Conservation (phyloP, 2,888 invertebrate genomes). For the Drosophila setosimentum region DNA sequence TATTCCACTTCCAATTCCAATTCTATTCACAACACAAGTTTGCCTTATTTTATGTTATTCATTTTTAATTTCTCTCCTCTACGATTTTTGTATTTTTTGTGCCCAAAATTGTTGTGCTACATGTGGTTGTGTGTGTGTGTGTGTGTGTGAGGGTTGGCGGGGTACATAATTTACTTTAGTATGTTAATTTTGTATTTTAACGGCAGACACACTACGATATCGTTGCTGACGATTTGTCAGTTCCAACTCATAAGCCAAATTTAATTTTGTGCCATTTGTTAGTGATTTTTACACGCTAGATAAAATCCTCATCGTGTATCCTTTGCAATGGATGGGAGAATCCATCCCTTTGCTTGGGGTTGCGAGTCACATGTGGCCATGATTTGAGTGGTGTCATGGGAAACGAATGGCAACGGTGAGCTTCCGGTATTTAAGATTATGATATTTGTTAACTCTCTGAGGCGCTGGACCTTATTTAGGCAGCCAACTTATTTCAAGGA, state of each 20-base stretch:
- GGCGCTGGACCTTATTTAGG: background rate
- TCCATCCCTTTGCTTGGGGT: background rate
- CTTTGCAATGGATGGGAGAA: background rate
- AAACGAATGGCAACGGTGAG: slow-evolving; percentile 35
- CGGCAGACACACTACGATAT: slow-evolving; percentile 28
- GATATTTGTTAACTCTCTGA: background rate
- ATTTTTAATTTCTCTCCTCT: slow-evolving; percentile 62
- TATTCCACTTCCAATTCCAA: slow-evolving; percentile 16
- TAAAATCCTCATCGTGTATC: slow-evolving; percentile 64
- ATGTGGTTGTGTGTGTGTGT: too few species aligned
- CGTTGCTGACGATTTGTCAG: slow-evolving; percentile 74
- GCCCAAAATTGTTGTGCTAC: slow-evolving; percentile 19
- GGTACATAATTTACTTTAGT: slow-evolving; percentile 59
- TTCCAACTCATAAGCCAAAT: slow-evolving; percentile 83
- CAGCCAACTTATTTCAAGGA: background rate
- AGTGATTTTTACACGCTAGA: slow-evolving; percentile 81
- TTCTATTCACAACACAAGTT: slow-evolving; percentile 26
- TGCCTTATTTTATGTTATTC: slow-evolving; percentile 62
- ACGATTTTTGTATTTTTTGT: slow-evolving; percentile 38
- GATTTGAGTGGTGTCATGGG: slow-evolving; percentile 32
- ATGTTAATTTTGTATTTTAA: slow-evolving; percentile 72
- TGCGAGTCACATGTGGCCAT: slow-evolving; percentile 43
- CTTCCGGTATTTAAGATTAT: slow-evolving; percentile 37
- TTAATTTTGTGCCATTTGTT: slow-evolving; percentile 83
- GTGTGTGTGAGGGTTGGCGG: slow-evolving; percentile 10